These are phyloP conservation scores for Pararge aegeria DNA, from an alignment of 1,140 invertebrate genomes.

Conservation along the genomic window DNA sequence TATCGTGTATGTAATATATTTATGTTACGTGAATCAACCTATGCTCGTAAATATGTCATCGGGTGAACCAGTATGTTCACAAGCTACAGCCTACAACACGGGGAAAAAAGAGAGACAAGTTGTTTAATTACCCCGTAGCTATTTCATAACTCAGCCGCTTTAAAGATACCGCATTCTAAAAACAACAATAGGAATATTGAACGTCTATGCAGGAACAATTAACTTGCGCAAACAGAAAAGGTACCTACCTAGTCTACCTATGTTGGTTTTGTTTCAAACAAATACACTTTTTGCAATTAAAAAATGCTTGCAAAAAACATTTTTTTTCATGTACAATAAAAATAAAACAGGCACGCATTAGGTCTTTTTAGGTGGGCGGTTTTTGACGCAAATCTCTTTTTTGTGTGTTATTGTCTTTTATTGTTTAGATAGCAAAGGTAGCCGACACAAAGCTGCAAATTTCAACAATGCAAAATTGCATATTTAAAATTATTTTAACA, in stretches of 20 bases:
- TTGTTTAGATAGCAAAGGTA: slow-evolving; percentile 38
- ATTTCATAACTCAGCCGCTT: slow-evolving; percentile 16
- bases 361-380: slow-evolving; percentile 42
- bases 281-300: slow-evolving; percentile 60
- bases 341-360: slow-evolving; percentile 38
- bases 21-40: no score
- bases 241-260: no score
- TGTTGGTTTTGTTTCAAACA: slow-evolving; percentile 37
- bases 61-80: background rate
- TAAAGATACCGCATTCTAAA: slow-evolving; percentile 21
- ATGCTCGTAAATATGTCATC: background rate
- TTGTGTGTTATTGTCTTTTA: slow-evolving; percentile 34
- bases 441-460: slow-evolving; percentile 34
- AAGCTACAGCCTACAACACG: background rate
- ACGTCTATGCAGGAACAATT: slow-evolving; percentile 30
- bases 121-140: slow-evolving; percentile 19
- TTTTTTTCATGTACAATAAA: slow-evolving; percentile 30
- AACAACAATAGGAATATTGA: slow-evolving; percentile 22
- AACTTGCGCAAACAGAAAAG: slow-evolving; percentile 52
- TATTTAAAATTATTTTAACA: background rate
- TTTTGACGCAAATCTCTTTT: slow-evolving; percentile 39
- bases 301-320: slow-evolving; percentile 57
- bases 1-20: no score
- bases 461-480: slow-evolving; percentile 22
- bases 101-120: slow-evolving; percentile 8